Conservation (phyloP, 1,140 invertebrate species). For the Helicoverpa armigera region DNA sequence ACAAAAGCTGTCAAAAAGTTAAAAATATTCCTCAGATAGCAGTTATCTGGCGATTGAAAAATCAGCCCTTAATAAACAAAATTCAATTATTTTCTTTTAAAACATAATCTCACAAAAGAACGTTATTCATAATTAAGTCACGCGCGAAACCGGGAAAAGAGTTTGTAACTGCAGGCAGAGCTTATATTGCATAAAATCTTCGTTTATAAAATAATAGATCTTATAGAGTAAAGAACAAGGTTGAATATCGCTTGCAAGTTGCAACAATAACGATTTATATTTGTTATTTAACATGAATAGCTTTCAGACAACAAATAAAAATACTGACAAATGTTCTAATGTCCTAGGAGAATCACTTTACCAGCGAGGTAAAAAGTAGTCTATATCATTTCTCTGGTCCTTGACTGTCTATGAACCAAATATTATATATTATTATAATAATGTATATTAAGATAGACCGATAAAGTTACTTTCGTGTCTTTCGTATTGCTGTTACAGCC, state of each 20-base stretch:
- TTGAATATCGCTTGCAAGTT: conserved; percentile 10
- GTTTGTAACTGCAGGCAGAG: conserved; percentile 44
- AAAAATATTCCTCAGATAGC: no score
- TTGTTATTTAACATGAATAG: conserved; percentile 46
- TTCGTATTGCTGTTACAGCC: no score
- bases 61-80: conserved; percentile 6
- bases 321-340: no score
- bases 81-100: conserved; percentile 29
- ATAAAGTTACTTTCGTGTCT: no score
- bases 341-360: no score
- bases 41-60: no score
- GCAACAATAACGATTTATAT: conserved; percentile 32
- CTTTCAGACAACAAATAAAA: conserved; percentile 42
- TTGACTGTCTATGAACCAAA: no score
- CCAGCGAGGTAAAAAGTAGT: no score
- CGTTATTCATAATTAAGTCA: conserved; percentile 48
- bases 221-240: neutral
- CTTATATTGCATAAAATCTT: conserved; percentile 3
- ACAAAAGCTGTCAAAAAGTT: no score
- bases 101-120: conserved; percentile 6
- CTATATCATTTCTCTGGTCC: no score
- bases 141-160: conserved; percentile 41
- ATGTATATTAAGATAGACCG: no score
- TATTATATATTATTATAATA: no score
- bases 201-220: neutral